A percentile compares a stretch with the other conserved stretches of the same genome.
Evolutionary conservation across 2,113 vertebrate species (phyloP).

Genomic region (Astatoreochromis straeleni): DNA sequence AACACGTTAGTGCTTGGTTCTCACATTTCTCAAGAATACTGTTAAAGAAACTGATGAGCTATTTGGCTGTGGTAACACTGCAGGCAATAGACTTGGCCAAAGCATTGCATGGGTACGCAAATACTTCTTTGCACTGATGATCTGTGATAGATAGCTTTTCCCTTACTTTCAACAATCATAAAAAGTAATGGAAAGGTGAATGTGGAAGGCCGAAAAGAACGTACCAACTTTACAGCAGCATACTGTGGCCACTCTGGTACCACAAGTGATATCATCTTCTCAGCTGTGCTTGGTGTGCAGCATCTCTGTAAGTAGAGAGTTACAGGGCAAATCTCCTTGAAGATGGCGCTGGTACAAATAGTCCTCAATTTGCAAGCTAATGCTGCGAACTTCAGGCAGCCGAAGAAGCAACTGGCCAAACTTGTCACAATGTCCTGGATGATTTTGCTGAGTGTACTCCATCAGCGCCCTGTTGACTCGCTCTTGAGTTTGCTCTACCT

Average conservation of each 20-base stretch:
- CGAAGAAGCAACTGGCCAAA: conserved; percentile 77
- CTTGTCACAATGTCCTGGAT: conserved; percentile 72
- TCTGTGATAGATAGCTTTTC: not conserved
- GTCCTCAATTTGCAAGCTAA: conserved; percentile 77
- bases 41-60: not conserved
- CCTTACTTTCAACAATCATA: not conserved
- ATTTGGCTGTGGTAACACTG: conserved; percentile 37
- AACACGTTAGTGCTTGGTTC: not conserved
- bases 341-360: conserved; percentile 80
- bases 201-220: not conserved
- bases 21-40: not conserved
- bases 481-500: conserved; percentile 76
- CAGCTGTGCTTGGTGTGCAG: conserved; percentile 75
- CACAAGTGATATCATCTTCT: not conserved
- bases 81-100: not conserved
- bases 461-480: conserved; percentile 75
- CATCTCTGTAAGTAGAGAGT: conserved; percentile 78
- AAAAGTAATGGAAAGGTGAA: not conserved
- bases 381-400: conserved; percentile 77
- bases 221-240: not conserved
- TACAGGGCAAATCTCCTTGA: conserved; percentile 77
- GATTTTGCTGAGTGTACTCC: conserved; percentile 69
- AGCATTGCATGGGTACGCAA: not conserved
- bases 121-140: not conserved
- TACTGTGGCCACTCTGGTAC: not conserved